phyloP scores from a whole-genome alignment of 1,140 invertebrate genomes.

The Rhagoletis pomonella region DNA sequence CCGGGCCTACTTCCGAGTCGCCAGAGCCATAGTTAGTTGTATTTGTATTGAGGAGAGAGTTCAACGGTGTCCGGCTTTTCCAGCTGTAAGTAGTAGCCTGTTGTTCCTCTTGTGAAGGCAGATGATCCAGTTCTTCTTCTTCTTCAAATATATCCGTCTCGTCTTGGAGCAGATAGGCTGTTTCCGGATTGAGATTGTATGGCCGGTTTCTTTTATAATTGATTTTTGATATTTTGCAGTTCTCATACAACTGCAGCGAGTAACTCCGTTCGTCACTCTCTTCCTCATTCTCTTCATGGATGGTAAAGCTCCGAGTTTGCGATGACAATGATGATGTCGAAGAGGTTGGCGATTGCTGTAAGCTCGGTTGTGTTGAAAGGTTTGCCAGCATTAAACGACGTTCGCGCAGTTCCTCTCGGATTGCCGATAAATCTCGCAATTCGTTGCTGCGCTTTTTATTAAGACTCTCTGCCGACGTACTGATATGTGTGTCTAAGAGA shows the following conservation, averaged over 20 bases:
- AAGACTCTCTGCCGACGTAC: constrained; percentile 11
- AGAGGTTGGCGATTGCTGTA: constrained; percentile 70
- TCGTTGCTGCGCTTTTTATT: constrained; percentile 74
- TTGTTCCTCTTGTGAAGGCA: neutral
- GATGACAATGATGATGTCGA: constrained; percentile 71
- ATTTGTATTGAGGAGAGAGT: constrained; percentile 58
- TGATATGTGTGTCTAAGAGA: constrained; percentile 41
- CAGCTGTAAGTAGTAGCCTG: constrained; percentile 61
- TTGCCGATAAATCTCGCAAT: constrained; percentile 76
- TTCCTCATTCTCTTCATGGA: constrained; percentile 71
- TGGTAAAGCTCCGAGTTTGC: constrained; percentile 71
- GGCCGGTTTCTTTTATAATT: constrained; percentile 69
- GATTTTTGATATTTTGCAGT: constrained; percentile 71
- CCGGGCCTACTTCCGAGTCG: constrained; percentile 57
- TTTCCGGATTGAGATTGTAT: constrained; percentile 71
- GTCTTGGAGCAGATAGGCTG: constrained; percentile 70
- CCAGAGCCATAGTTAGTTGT: constrained; percentile 58
- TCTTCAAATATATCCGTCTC: constrained; percentile 67
- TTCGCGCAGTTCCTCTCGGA: constrained; percentile 77
- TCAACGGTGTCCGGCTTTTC: constrained; percentile 62
- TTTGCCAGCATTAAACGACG: constrained; percentile 73
- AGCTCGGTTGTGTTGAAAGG: constrained; percentile 75
- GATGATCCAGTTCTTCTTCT: constrained; percentile 62
- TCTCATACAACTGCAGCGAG: constrained; percentile 69
- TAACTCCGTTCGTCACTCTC: constrained; percentile 70